A percentile compares a stretch with the other conserved stretches of the same genome.
These are phyloP conservation scores for Atlantisia rogersi DNA, from an alignment of 2,113 vertebrate genomes.

Conservation along the genomic window DNA sequence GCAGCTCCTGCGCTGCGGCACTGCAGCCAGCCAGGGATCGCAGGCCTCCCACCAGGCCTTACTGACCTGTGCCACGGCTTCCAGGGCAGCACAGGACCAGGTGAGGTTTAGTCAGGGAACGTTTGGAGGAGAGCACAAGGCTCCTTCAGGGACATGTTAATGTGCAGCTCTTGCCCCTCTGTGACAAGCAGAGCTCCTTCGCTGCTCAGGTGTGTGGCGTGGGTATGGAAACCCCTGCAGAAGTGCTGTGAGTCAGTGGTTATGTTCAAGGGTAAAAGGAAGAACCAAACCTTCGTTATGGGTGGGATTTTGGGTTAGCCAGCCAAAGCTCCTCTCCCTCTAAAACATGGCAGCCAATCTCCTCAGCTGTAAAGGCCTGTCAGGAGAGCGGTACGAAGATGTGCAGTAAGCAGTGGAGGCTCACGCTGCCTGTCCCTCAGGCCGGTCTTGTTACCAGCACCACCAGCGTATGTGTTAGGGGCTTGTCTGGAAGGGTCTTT, in stretches of 20 bases:
- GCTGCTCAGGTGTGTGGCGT: not conserved
- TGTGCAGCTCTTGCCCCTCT: not conserved
- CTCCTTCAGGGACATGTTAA: not conserved
- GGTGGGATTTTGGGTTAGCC: not conserved
- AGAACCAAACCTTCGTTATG: not conserved
- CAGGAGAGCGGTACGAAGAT: not conserved
- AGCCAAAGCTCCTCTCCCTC: not conserved
- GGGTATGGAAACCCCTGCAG: not conserved
- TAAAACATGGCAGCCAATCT: not conserved
- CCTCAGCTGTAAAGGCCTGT: not conserved
- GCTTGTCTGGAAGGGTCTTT: not conserved
- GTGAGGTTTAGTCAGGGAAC: not conserved
- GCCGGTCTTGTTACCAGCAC: not conserved
- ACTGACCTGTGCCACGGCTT: not conserved
- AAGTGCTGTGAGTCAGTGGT: not conserved
- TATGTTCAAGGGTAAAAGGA: not conserved
- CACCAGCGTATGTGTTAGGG: rapidly evolving
- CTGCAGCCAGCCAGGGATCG: not conserved
- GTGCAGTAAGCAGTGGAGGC: not conserved
- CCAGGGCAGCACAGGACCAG: not conserved
- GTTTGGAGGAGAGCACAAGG: not conserved
- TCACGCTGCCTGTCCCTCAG: not conserved
- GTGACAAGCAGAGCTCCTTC: not conserved
- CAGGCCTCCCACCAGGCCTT: not conserved
- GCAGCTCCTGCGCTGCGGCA: not conserved